Conservation (phyloP, 2,797 vertebrate species). For the Chelonia mydas region DNA sequence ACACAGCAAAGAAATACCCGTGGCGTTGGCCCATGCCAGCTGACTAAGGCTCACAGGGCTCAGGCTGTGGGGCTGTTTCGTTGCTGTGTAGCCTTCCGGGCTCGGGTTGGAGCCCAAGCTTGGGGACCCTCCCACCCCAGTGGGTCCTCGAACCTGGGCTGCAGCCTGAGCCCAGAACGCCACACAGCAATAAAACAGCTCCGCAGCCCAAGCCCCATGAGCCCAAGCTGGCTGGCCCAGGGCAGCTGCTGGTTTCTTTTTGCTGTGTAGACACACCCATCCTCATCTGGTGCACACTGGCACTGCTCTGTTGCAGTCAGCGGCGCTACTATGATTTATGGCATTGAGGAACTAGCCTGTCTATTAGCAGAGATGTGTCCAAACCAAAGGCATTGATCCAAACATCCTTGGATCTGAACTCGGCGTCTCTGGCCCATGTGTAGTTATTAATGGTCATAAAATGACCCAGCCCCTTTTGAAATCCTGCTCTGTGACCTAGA, state of each 20-base stretch:
- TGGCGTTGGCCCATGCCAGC: neutral
- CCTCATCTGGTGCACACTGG: neutral
- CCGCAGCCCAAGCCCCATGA: neutral
- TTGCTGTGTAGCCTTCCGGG: neutral
- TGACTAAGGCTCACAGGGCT: neutral
- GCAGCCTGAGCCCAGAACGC: too few relatives aligned
- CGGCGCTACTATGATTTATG: neutral
- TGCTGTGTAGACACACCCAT: neutral
- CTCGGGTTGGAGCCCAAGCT: neutral
- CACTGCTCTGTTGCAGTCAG: neutral
- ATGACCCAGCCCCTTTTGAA: neutral
- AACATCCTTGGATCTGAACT: neutral
- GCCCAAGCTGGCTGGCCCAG: neutral
- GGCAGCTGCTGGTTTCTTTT: neutral
- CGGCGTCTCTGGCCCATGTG: neutral
- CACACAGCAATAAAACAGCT: neutral
- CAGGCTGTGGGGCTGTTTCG: neutral
- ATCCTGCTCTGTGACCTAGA: neutral
- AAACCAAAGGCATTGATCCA: neutral
- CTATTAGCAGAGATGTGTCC: neutral
- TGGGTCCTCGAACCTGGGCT: neutral
- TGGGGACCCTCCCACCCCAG: neutral
- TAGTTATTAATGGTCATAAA: neutral
- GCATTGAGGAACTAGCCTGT: neutral
- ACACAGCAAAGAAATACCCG: neutral